Conservation (phyloP, 1,140 invertebrate species). For the Tetramorium simillimum region DNA sequence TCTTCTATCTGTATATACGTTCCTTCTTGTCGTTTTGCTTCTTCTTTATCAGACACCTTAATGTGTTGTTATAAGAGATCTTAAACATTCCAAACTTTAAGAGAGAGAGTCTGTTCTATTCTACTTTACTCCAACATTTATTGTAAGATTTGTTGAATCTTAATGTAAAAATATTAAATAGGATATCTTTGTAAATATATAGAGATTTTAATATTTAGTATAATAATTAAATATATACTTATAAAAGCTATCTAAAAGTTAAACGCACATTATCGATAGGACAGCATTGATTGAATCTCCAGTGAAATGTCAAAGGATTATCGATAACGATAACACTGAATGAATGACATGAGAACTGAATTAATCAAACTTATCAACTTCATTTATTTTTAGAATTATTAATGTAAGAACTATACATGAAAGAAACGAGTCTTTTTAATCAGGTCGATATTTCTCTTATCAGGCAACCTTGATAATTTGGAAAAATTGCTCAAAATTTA, state of each 20-base stretch:
- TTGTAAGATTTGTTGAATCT: not conserved
- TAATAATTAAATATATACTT: not conserved
- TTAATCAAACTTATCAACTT: not conserved
- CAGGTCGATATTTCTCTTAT: constrained; percentile 10
- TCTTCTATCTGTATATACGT: not conserved
- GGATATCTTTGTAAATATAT: not conserved
- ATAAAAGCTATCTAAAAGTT: not conserved
- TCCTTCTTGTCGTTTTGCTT: not conserved
- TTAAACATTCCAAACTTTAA: not conserved
- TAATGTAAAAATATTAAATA: not conserved
- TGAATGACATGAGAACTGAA: not conserved
- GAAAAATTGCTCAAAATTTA: constrained; percentile 1
- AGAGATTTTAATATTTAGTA: not conserved
- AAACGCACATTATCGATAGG: not conserved
- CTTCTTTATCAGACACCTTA: not conserved
- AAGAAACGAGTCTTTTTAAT: not conserved
- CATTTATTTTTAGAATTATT: not conserved
- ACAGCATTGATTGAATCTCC: not conserved
- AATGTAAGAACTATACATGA: not conserved
- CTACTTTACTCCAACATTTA: not conserved
- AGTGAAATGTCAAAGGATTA: constrained; percentile 17
- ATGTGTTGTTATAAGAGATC: not conserved
- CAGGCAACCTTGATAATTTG: not conserved
- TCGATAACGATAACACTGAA: not conserved
- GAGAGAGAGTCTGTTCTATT: not conserved